Percentiles rank a stretch among this genome's conserved stretches.
These are phyloP conservation scores for Poecilia velifera DNA, from an alignment of 2,797 vertebrate species.

Conservation along the genomic window DNA sequence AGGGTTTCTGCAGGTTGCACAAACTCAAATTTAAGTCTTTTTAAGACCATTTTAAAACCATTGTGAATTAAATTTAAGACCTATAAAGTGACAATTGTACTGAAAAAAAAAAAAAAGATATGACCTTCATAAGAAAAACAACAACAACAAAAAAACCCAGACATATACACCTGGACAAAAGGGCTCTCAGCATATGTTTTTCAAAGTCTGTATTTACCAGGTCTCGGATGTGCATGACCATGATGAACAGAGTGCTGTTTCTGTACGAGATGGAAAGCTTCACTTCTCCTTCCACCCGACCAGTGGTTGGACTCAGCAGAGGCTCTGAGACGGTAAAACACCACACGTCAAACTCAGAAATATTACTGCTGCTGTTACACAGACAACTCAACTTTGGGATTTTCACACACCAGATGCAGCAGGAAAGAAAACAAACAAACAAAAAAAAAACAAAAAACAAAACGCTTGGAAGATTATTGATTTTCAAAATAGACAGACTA, in stretches of 20 bases:
- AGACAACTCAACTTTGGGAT: neutral
- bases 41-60: no score
- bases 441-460: no score
- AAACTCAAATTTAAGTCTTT: no score
- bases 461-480: neutral
- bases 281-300: conserved; percentile 94
- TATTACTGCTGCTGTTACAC: neutral
- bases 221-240: conserved; percentile 99
- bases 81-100: no score
- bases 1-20: no score
- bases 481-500: neutral
- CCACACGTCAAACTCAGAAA: conserved; percentile 13
- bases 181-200: neutral
- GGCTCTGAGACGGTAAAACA: conserved; percentile 77
- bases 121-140: neutral
- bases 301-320: conserved; percentile 87
- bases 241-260: conserved; percentile 97
- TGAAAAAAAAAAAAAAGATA: no score
- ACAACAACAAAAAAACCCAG: neutral
- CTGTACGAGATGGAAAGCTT: conserved; percentile 96
- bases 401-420: neutral
- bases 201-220: conserved; percentile 80
- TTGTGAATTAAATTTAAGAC: no score
- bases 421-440: neutral
- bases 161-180: neutral